These are phyloP conservation scores for Novumbra hubbsi DNA, from an alignment of 2,797 vertebrate genomes.

Conservation along the genomic window DNA sequence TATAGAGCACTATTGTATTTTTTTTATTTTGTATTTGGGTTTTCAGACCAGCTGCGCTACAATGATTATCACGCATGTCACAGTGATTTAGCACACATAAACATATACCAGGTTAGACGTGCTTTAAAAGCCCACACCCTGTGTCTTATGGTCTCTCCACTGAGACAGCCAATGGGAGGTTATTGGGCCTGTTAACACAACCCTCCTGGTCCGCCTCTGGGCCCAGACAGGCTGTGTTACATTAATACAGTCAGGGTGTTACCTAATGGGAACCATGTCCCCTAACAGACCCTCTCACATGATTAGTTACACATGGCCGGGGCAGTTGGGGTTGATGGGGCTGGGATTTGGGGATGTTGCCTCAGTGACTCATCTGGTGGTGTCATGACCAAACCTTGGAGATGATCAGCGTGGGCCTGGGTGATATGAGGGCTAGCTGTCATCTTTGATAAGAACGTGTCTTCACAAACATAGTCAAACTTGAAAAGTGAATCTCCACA, in stretches of 20 bases:
- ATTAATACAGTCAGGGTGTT: constrained; percentile 36
- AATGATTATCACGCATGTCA: background rate
- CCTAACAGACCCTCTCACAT: background rate
- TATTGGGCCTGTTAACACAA: constrained; percentile 42
- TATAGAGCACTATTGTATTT: background rate
- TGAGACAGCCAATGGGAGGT: constrained; percentile 33
- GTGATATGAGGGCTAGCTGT: background rate
- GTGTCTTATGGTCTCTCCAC: background rate
- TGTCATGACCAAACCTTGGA: background rate
- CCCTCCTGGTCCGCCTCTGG: constrained; percentile 30
- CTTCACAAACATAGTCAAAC: too few species aligned
- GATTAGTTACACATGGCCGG: background rate
- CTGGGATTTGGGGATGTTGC: background rate
- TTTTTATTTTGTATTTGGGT: background rate
- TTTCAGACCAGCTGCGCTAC: background rate
- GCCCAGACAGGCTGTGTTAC: constrained; percentile 26
- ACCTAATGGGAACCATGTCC: constrained; percentile 48
- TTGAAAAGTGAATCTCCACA: too few species aligned
- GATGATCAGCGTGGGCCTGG: background rate
- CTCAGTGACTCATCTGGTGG: background rate
- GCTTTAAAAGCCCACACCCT: constrained; percentile 24
- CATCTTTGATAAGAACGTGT: background rate
- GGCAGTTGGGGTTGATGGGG: background rate
- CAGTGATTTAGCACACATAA: background rate
- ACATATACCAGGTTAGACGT: background rate